phyloP scores from a whole-genome alignment of 2,888 invertebrate species.

The Miltochrista miniata region DNA sequence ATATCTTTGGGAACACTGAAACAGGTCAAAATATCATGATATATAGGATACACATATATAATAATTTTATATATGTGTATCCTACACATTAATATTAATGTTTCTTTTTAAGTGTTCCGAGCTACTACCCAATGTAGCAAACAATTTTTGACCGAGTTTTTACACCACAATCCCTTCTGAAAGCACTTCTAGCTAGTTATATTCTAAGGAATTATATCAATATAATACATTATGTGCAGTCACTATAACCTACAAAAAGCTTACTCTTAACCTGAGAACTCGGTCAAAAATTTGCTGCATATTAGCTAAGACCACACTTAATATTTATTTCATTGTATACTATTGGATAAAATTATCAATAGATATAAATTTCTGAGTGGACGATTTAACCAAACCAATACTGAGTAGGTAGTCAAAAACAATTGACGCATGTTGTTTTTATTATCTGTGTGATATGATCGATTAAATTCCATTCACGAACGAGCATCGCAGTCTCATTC shows the following conservation, averaged over 20 bases:
- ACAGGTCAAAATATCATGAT: slow-evolving; percentile 40
- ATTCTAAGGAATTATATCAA: background rate
- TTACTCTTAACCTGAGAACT: slow-evolving; percentile 18
- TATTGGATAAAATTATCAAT: slow-evolving; percentile 16
- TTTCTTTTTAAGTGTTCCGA: slow-evolving; percentile 19
- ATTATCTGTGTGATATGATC: slow-evolving; percentile 29
- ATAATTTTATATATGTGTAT: too few species aligned
- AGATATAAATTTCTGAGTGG: slow-evolving; percentile 22
- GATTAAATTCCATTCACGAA: background rate
- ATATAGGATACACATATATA: slow-evolving; percentile 35
- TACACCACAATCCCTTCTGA: background rate
- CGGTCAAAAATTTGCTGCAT: slow-evolving; percentile 32
- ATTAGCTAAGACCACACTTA: slow-evolving; percentile 18
- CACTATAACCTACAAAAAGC: slow-evolving; percentile 1
- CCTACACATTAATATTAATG: slow-evolving; percentile 23
- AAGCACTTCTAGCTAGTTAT: background rate
- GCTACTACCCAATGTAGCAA: slow-evolving; percentile 25
- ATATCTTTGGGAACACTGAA: slow-evolving; percentile 3
- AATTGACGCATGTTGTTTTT: slow-evolving; percentile 31
- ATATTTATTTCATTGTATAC: slow-evolving; percentile 19
- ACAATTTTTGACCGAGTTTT: slow-evolving; percentile 31
- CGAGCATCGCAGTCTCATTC: background rate
- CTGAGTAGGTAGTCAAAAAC: slow-evolving; percentile 14
- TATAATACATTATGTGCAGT: background rate
- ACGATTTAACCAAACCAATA: slow-evolving; percentile 22